Evolutionary conservation across 2,888 invertebrate genomes (phyloP).

Genomic region (Caradrina clavipalpis): DNA sequence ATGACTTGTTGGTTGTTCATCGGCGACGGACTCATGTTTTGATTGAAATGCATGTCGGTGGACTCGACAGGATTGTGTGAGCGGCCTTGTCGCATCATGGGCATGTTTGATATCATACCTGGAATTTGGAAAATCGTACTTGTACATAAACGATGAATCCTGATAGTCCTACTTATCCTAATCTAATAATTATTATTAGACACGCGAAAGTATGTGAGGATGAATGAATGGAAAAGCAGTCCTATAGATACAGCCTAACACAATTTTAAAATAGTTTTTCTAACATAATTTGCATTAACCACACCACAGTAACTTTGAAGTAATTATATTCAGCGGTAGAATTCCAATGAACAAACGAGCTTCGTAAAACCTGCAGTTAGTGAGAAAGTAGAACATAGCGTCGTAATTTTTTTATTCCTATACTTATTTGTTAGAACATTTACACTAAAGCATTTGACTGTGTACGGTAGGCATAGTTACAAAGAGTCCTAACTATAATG

Average conservation of each 20-base stretch:
- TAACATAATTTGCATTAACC: too few species aligned
- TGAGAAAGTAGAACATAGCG: not conserved
- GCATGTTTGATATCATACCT: conserved; percentile 83
- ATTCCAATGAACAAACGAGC: too few species aligned
- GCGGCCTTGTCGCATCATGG: conserved; percentile 81
- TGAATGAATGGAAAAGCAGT: too few species aligned
- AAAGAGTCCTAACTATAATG: too few species aligned
- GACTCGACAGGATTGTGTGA: conserved; percentile 83
- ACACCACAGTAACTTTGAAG: too few species aligned
- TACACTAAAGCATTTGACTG: not conserved
- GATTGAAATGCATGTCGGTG: conserved; percentile 83
- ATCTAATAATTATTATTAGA: too few species aligned
- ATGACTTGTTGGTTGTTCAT: conserved; percentile 77
- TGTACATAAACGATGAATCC: not conserved
- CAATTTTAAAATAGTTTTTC: too few species aligned
- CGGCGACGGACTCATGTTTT: conserved; percentile 74
- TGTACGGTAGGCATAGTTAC: too few species aligned
- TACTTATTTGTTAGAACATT: not conserved
- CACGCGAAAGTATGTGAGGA: too few species aligned
- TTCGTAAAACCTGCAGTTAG: not conserved
- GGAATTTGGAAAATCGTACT: conserved; percentile 63
- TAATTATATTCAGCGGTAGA: too few species aligned
- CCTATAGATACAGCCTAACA: too few species aligned
- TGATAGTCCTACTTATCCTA: not conserved
- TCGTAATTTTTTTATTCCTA: not conserved